Evolutionary conservation across 2,888 invertebrate genomes (phyloP).

Genomic region (Andrena chrysosceles): DNA sequence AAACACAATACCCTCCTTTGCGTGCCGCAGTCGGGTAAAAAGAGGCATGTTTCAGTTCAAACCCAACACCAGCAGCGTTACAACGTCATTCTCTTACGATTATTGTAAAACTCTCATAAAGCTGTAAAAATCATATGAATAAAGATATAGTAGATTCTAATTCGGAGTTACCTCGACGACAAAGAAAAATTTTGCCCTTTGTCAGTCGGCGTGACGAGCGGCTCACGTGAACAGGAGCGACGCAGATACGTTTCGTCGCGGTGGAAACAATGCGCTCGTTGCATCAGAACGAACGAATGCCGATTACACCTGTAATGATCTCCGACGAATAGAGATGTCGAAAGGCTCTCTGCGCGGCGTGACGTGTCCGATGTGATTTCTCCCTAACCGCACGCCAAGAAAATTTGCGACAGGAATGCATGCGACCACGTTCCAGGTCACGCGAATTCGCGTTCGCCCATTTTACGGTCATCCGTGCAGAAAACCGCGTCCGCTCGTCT

Average conservation of each 20-base stretch:
- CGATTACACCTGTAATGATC: constrained; percentile 72
- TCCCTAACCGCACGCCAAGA: constrained; percentile 42
- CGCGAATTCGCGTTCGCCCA: constrained; percentile 9
- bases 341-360: constrained; percentile 48
- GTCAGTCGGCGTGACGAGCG: constrained; percentile 4
- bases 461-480: constrained; percentile 12
- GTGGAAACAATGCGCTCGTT: constrained; percentile 69
- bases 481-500: constrained; percentile 1
- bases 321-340: constrained; percentile 66
- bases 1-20: no score
- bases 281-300: constrained; percentile 70
- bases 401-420: constrained; percentile 38
- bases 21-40: no score
- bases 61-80: no score
- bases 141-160: not conserved
- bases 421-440: not conserved
- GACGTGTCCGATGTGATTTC: constrained; percentile 61
- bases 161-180: no score
- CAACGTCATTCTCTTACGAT: no score
- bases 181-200: constrained; percentile 1
- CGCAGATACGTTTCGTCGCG: constrained; percentile 56
- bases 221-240: constrained; percentile 35
- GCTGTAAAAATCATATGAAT: not conserved
- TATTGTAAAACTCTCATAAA: not conserved
- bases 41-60: no score